Percentiles rank a stretch among this genome's conserved stretches.
phyloP scores from a whole-genome alignment of 1,140 invertebrate species.

The Musca domestica region DNA sequence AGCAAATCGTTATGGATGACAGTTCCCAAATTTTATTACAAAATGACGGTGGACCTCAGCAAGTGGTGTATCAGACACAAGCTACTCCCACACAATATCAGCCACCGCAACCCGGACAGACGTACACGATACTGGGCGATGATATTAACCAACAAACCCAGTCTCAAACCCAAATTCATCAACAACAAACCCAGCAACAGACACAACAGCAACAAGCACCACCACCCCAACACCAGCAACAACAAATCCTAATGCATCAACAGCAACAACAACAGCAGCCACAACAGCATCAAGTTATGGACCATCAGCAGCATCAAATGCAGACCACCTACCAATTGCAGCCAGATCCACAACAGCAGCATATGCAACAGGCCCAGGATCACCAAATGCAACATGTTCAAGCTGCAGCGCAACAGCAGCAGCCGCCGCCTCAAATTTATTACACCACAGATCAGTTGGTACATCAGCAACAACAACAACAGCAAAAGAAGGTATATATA shows the following conservation, averaged over 20 bases:
- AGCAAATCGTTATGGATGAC: conserved; percentile 14
- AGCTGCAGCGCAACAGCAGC: conserved; percentile 52
- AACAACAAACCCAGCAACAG: conserved; percentile 17
- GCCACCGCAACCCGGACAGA: background rate
- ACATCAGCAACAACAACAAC: conserved; percentile 25
- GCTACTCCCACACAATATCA: conserved; percentile 35
- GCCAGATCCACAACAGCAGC: conserved; percentile 24
- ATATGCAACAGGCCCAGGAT: conserved; percentile 27
- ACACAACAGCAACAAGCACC: conserved; percentile 25
- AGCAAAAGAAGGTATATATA: conserved; percentile 25
- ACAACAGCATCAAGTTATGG: conserved; percentile 9
- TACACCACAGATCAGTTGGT: conserved; percentile 26
- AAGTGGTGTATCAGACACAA: conserved; percentile 49
- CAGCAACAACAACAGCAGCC: conserved; percentile 11
- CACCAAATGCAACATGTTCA: conserved; percentile 37
- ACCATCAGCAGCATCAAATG: conserved; percentile 27
- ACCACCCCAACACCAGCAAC: conserved; percentile 19
- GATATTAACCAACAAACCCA: conserved; percentile 38
- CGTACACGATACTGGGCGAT: conserved; percentile 36
- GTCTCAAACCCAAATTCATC: conserved; percentile 38
- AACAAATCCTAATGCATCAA: conserved; percentile 14
- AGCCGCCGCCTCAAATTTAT: conserved; percentile 51
- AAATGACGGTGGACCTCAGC: conserved; percentile 41
- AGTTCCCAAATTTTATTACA: conserved; percentile 40
- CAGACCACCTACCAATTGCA: conserved; percentile 16